These are phyloP conservation scores for Piezodorus guildinii DNA, from an alignment of 1,140 invertebrate genomes.

Conservation along the genomic window DNA sequence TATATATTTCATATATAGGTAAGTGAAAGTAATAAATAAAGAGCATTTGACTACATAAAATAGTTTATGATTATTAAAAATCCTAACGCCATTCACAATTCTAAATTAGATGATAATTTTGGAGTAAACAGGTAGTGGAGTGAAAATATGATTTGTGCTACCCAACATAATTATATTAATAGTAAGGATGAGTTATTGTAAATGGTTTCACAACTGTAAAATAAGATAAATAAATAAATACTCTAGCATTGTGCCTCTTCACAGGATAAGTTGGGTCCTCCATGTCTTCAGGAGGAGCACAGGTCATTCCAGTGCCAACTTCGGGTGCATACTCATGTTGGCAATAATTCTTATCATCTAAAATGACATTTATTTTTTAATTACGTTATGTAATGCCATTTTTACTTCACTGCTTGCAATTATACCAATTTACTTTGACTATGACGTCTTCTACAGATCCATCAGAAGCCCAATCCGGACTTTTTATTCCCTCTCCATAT, in stretches of 20 bases:
- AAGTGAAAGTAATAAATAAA: too few relatives aligned
- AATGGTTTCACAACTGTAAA: too few relatives aligned
- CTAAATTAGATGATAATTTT: too few relatives aligned
- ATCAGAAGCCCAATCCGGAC: slow-evolving; percentile 35
- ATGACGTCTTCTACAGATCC: slow-evolving; percentile 52
- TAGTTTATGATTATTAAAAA: too few relatives aligned
- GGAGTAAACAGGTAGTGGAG: too few relatives aligned
- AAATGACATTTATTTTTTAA: slow-evolving; percentile 19
- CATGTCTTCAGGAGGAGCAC: slow-evolving; percentile 24
- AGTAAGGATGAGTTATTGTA: background rate
- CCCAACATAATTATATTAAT: background rate
- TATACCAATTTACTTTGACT: slow-evolving; percentile 41
- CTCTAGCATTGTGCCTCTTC: slow-evolving; percentile 16
- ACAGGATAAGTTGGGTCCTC: slow-evolving; percentile 20
- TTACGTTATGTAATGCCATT: background rate
- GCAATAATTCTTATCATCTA: slow-evolving; percentile 56
- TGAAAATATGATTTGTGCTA: background rate
- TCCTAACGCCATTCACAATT: too few relatives aligned
- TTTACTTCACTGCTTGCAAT: background rate
- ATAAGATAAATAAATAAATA: slow-evolving; percentile 1
- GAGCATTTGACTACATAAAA: too few relatives aligned
- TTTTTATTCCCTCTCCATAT: background rate
- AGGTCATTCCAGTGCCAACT: slow-evolving; percentile 47
- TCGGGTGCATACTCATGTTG: slow-evolving; percentile 59
- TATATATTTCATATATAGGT: too few relatives aligned